Evolutionary conservation across 2,888 invertebrate genomes (phyloP), one percentile per base, ranked within the genome.

Genomic region (Masnerella sp.): DNA sequence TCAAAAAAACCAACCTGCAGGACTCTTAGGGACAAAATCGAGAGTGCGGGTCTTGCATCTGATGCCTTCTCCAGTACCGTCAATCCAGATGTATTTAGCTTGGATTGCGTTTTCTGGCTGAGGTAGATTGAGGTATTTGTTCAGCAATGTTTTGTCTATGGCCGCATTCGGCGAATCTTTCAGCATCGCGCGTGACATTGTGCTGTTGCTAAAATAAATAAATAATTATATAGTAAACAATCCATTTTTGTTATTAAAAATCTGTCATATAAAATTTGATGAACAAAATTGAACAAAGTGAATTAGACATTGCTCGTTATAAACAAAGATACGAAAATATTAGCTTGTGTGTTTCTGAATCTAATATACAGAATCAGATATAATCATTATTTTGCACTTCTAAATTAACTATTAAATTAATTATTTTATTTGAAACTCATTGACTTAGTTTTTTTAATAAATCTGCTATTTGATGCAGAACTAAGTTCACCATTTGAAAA

Each of bases 81-180:
- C 97, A 81, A 98, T 96, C 97, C 97, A 98, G 59, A 97, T 90
- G 88, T 98, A 98, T 52, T 95, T 96, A 36, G 95, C 96, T 85
- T 95, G 93, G 58, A 94, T 90, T 84, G 91, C 91, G 81, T 94
- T 92, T 20, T 92, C 93, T 5, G 95, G 94, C 72, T 95, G 89
- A 0, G 95, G 95, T 77, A 97, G 89, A 78, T 92, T 91, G 85
- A 94, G 89, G 88, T 95, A 97, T 65, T 92, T 91, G 74, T 90
- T 90, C 75, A 94, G 87, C 51, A 95, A 89, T 42, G 91, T 90
- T 88, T 95, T 96, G 80, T 95, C 93, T 62, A 95, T 89, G 77
- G 92, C 93, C 79, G 95, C 95, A 88, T 95, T 96, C 32, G 95
- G 95, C 78, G 95, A 95, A 84, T 94, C 90, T 80, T 90, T 90